Evolutionary conservation across 2,888 invertebrate genomes (phyloP), one percentile per base, ranked within the genome.

Genomic region (Cosmia pyralina): DNA sequence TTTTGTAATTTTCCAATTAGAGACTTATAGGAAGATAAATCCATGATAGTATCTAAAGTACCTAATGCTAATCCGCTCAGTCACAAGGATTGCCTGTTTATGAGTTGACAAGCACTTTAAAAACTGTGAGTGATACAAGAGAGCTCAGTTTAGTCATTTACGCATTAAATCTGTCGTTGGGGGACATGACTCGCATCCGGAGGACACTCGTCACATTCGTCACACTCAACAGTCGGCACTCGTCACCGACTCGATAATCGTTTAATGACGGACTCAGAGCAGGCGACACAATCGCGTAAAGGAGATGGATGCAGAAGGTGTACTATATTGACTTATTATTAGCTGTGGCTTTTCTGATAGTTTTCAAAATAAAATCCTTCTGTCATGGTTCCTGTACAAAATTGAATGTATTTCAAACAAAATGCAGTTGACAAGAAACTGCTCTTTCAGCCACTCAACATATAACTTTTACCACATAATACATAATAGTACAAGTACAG

Each of bases 161-260:
- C 62, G 80, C 41, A 82, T 82, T 84, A 85, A 77, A 79, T 69
- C 65, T 71, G 67, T 59, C 65, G 74, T 58, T 63, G 67, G 79
- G 78, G 83, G 78, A 79, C 68, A 34, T 50, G 38, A 38, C 44
- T 67, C 53, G 74, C n/a, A 65, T 78, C 77, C 83, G 76, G 82
- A 85, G 80, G 77, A 89, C 87, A 81, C 84, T 82, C 83, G 83
- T 77, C 86, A 46, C 41, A 38, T 28, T 69, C 58, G 28, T 55
- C 59, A 19, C 57, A 60, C 46, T 53, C 72, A 17, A 50, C 59
- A 50, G 62, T 63, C 67, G 69, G 48, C 72, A 60, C 66, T 72
- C 72, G 38, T 63, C 59, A 41, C 46, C 62, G 53, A 58, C 68
- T 75, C 58, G 28, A 68, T 81, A 83, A 81, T 82, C 82, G 73